phyloP scores from a whole-genome alignment of 2,113 vertebrate species.

The Anhinga anhinga region DNA sequence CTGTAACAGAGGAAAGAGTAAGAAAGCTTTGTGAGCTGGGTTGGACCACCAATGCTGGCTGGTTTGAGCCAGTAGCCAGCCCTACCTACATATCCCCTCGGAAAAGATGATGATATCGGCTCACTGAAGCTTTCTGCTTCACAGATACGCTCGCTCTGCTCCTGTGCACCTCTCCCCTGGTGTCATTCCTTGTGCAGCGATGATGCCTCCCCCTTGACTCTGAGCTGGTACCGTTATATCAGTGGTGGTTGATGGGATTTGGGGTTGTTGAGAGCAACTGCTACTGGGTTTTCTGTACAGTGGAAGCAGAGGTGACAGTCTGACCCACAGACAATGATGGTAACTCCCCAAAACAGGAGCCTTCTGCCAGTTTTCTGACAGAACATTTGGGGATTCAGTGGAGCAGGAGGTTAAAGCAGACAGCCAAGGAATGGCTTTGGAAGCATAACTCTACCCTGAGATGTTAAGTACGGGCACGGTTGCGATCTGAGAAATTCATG shows the following conservation, averaged over 20 bases:
- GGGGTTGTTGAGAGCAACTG: background rate
- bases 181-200: background rate
- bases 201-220: background rate
- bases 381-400: background rate
- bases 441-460: background rate
- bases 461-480: accelerated
- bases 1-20: background rate
- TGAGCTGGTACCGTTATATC: background rate
- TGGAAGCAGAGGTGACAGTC: background rate
- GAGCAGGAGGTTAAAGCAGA: background rate
- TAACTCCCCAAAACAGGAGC: background rate
- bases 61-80: background rate
- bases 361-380: background rate
- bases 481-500: background rate
- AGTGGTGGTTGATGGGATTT: background rate
- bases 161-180: accelerated
- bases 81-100: accelerated
- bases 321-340: accelerated
- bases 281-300: background rate
- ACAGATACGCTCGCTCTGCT: accelerated
- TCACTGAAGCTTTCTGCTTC: background rate
- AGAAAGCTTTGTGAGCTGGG: background rate
- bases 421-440: background rate
- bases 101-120: background rate
- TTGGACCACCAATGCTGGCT: background rate